Percentiles rank a stretch among this genome's conserved stretches.
Conservation (phyloP, 2,113 vertebrate genomes). For the Lepus europaeus region DNA sequence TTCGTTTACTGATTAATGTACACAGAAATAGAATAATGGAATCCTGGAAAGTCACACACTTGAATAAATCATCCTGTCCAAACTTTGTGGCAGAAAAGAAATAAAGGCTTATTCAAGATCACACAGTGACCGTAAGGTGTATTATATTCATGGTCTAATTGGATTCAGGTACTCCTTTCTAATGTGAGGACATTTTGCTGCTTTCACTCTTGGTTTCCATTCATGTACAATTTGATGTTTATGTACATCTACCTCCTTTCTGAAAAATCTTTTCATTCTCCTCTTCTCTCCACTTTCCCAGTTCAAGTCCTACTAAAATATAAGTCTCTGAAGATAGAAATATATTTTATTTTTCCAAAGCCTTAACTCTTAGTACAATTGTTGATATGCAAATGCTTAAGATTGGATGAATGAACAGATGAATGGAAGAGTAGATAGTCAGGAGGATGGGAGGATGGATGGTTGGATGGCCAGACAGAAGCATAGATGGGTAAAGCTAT, state of each 20-base stretch:
- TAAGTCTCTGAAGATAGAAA: constrained; percentile 41
- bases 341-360: constrained; percentile 2
- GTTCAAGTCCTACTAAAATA: background rate
- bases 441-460: background rate
- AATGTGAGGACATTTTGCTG: background rate
- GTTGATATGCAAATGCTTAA: constrained; percentile 33
- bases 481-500: background rate
- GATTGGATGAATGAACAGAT: background rate
- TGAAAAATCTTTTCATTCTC: background rate
- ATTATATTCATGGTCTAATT: background rate
- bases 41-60: background rate
- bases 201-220: constrained; percentile 3
- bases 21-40: background rate
- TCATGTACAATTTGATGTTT: background rate
- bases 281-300: background rate
- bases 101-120: background rate
- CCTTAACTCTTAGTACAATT: background rate
- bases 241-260: background rate
- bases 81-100: background rate
- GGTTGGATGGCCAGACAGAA: background rate
- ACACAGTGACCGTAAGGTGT: background rate
- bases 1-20: constrained; percentile 1
- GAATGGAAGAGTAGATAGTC: no score
- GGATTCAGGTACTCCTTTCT: background rate
- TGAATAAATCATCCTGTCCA: background rate